A percentile compares a stretch with the other conserved stretches of the same genome.
Evolutionary conservation across 2,888 invertebrate species (phyloP).

Genomic region (Plagiodera versicolora): DNA sequence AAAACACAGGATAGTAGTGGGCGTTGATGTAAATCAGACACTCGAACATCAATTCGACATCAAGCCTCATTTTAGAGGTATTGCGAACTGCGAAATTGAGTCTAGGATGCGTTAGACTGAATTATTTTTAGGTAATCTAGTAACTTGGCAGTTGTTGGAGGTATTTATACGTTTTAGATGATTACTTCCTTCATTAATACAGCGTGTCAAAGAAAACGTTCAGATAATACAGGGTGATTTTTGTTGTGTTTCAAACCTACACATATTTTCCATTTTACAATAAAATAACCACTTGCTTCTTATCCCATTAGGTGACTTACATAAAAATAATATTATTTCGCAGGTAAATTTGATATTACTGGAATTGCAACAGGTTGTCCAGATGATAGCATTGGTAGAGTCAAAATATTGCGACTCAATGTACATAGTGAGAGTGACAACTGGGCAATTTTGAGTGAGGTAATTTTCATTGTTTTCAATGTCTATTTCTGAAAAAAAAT

Average conservation of each 20-base stretch:
- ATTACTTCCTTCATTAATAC: too few species aligned
- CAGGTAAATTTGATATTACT: conserved; percentile 74
- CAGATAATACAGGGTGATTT: neutral
- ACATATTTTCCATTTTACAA: too few species aligned
- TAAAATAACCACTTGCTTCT: too few species aligned
- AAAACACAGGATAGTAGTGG: conserved; percentile 37
- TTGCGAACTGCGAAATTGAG: neutral
- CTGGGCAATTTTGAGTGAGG: conserved; percentile 93
- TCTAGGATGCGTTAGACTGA: neutral
- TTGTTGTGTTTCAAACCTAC: conserved; percentile 2
- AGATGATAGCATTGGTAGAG: conserved; percentile 66
- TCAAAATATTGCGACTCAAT: conserved; percentile 73
- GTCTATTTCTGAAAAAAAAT: neutral
- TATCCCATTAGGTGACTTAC: too few species aligned
- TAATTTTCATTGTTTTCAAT: too few species aligned
- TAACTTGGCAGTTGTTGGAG: neutral
- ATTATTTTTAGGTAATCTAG: conserved; percentile 4
- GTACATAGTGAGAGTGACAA: conserved; percentile 79
- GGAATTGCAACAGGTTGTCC: conserved; percentile 78
- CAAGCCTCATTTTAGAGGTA: conserved; percentile 29
- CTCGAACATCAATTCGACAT: conserved; percentile 39
- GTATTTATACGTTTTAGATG: neutral
- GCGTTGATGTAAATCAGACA: conserved; percentile 38
- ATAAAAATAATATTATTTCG: too few species aligned
- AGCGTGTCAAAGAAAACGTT: neutral